Evolutionary conservation across 1,140 invertebrate genomes (phyloP).

Genomic region (Schmidtea mediterranea): DNA sequence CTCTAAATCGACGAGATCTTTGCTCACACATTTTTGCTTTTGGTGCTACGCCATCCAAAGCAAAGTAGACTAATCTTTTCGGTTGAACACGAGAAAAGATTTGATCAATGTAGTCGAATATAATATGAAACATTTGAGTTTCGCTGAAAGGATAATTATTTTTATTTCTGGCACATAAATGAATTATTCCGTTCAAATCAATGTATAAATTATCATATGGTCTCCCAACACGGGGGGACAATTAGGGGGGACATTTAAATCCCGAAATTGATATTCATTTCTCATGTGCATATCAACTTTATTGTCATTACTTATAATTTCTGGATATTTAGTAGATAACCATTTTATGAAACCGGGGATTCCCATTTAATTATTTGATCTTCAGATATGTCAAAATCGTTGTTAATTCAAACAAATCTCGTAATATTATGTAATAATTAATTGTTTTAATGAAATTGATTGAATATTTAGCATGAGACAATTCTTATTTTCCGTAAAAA

Average conservation of each 20-base stretch:
- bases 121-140: constrained; percentile 98
- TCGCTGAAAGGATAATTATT: constrained; percentile 88
- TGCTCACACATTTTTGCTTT: constrained; percentile 99
- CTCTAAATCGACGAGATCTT: constrained; percentile 70
- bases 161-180: constrained; percentile 98
- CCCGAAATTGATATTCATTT: too few relatives aligned
- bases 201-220: constrained; percentile 86
- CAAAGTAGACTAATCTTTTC: constrained; percentile 83
- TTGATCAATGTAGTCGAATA: constrained; percentile 91
- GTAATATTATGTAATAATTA: too few relatives aligned
- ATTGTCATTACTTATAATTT: constrained; percentile 73
- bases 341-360: constrained; percentile 97
- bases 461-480: too few relatives aligned
- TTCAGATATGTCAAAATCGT: too few relatives aligned
- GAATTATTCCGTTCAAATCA: constrained; percentile 99
- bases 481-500: too few relatives aligned
- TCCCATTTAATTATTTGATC: constrained; percentile 57
- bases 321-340: constrained; percentile 82
- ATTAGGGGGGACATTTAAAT: constrained; percentile 45
- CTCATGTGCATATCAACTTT: too few relatives aligned
- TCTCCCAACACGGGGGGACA: constrained; percentile 32
- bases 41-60: constrained; percentile 92
- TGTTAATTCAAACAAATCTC: too few relatives aligned
- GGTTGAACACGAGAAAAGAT: constrained; percentile 80
- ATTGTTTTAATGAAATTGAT: too few relatives aligned